These are phyloP conservation scores for Eospalax fontanierii DNA, from an alignment of 2,797 vertebrate species.

Conservation along the genomic window DNA sequence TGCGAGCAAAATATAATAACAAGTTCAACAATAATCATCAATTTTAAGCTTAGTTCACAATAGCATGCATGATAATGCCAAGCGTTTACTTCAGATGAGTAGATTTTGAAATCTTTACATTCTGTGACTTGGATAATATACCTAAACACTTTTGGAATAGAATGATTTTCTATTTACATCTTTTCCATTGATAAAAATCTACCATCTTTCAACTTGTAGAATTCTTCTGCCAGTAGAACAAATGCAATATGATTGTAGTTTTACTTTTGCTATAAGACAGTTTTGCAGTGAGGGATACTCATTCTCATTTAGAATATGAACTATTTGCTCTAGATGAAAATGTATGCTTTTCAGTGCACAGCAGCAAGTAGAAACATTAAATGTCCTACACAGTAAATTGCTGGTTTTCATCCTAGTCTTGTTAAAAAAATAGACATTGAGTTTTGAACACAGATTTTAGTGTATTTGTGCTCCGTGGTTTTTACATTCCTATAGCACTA, in stretches of 20 bases:
- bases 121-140: background rate
- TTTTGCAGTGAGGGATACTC: conserved; percentile 29
- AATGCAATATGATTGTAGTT: background rate
- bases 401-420: background rate
- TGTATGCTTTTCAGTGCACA: background rate
- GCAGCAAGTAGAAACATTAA: background rate
- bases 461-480: background rate
- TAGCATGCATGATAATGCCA: background rate
- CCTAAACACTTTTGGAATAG: background rate
- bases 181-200: conserved; percentile 13
- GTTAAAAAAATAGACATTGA: background rate
- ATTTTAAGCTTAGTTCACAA: background rate
- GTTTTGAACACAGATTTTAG: conserved; percentile 37
- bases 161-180: background rate
- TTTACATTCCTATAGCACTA: background rate
- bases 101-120: background rate
- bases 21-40: background rate
- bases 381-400: background rate
- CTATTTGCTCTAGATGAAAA: conserved; percentile 52
- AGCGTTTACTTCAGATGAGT: background rate
- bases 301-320: conserved; percentile 11
- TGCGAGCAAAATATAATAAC: conserved; percentile 32
- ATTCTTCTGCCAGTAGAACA: background rate
- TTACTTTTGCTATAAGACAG: background rate
- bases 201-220: background rate